Conservation (phyloP, 2,888 invertebrate genomes). For the Pristionchus mayeri region DNA sequence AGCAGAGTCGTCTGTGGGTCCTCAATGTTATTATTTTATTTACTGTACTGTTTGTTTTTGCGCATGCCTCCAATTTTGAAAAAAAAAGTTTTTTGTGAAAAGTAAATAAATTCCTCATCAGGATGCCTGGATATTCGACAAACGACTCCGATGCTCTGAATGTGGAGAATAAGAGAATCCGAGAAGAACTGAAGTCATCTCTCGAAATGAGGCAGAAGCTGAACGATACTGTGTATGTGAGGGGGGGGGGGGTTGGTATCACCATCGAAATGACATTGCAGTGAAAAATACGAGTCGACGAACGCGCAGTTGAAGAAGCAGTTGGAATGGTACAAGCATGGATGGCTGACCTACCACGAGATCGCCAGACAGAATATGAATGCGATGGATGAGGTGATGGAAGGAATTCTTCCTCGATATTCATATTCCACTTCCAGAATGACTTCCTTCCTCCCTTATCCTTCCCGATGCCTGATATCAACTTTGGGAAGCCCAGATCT, state of each 20-base stretch:
- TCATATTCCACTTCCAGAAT: not conserved
- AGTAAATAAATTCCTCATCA: too few species aligned
- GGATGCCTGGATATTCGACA: not conserved
- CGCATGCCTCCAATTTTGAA: too few species aligned
- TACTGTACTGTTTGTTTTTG: too few species aligned
- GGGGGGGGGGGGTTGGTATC: not conserved
- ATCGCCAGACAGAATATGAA: not conserved
- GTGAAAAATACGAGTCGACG: not conserved
- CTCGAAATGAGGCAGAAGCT: not conserved
- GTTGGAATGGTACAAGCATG: conserved; percentile 10
- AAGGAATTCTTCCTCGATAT: not conserved
- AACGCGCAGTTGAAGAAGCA: not conserved
- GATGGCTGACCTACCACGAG: conserved; percentile 21
- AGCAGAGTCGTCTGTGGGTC: not conserved
- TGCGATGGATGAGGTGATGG: not conserved
- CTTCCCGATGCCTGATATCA: not conserved
- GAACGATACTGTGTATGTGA: not conserved
- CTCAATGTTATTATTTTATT: too few species aligned
- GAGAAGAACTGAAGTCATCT: not conserved
- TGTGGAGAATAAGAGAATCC: not conserved
- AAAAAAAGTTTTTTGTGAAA: too few species aligned
- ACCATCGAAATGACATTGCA: not conserved
- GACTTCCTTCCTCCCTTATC: not conserved
- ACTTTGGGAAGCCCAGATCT: not conserved
- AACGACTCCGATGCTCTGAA: not conserved